These are phyloP conservation scores for Drosophila persimilis DNA, from an alignment of 1,140 invertebrate species.

Conservation along the genomic window DNA sequence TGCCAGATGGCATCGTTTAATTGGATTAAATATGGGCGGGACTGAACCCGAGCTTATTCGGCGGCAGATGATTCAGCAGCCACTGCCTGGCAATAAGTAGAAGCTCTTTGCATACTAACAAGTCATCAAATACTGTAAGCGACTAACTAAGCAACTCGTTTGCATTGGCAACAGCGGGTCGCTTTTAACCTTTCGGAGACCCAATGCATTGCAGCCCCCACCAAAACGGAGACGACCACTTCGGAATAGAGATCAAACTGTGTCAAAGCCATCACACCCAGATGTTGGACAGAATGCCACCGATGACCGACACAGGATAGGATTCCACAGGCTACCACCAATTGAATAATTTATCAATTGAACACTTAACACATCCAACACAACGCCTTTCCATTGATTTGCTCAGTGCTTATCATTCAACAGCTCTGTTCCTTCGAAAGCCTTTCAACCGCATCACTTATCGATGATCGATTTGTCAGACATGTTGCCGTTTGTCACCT, in stretches of 20 bases:
- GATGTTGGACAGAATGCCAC: background rate
- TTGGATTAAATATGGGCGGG: constrained; percentile 52
- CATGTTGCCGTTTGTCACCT: constrained; percentile 5
- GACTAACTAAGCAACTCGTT: constrained; percentile 57
- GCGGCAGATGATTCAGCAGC: constrained; percentile 28
- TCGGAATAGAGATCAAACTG: background rate
- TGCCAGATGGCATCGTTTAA: constrained; percentile 45
- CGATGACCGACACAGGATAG: no score
- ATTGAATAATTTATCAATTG: no score
- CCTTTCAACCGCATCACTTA: constrained; percentile 30
- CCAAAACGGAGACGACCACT: constrained; percentile 22
- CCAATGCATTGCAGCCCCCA: constrained; percentile 2
- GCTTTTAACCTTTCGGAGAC: constrained; percentile 59
- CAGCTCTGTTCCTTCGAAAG: constrained; percentile 7
- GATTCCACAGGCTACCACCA: no score
- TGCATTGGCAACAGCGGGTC: constrained; percentile 37
- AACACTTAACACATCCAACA: no score
- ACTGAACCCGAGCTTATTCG: constrained; percentile 30
- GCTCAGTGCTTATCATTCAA: no score
- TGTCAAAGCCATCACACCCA: background rate
- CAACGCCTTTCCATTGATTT: no score
- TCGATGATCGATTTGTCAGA: constrained; percentile 16
- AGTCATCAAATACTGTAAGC: constrained; percentile 43
- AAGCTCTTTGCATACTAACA: constrained; percentile 77
- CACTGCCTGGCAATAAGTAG: constrained; percentile 8